Percentiles rank a stretch among this genome's conserved stretches.
Conservation (phyloP, 2,888 invertebrate genomes). For the Reticulitermes lucifugus region DNA sequence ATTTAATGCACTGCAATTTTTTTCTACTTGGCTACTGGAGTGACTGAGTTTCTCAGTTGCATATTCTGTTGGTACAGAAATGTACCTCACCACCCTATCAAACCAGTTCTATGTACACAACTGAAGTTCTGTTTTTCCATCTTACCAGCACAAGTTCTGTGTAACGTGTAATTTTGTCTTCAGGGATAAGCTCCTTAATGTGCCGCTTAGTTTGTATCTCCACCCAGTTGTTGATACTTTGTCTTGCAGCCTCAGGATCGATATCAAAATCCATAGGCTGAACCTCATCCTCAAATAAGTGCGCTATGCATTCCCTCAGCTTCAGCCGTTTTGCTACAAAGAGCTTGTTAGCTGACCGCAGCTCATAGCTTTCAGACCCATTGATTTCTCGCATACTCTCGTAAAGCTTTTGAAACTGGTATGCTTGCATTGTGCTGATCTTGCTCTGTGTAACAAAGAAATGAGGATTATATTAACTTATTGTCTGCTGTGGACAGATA, state of each 20-base stretch:
- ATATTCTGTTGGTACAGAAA: no score
- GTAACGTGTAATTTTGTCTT: conserved; percentile 70
- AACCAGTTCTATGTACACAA: no score
- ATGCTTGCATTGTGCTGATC: conserved; percentile 77
- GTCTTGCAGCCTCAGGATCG: conserved; percentile 70
- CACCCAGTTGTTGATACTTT: conserved; percentile 82
- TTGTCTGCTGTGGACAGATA: background rate
- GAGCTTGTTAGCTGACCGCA: conserved; percentile 81
- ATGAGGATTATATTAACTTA: no score
- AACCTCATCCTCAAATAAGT: conserved; percentile 68
- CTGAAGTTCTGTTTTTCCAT: background rate
- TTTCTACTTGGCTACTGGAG: no score
- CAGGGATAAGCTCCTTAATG: conserved; percentile 78
- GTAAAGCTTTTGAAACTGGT: conserved; percentile 76
- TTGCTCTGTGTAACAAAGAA: conserved; percentile 68
- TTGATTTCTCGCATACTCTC: conserved; percentile 65
- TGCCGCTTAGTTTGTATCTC: conserved; percentile 79
- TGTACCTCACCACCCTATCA: no score
- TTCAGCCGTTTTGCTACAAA: conserved; percentile 74
- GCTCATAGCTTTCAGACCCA: conserved; percentile 75
- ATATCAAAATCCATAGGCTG: conserved; percentile 69
- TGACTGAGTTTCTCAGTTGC: no score
- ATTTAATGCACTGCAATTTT: no score
- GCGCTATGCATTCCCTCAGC: conserved; percentile 75
- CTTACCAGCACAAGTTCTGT: conserved; percentile 77